Evolutionary conservation across 2,888 invertebrate genomes (phyloP).

Genomic region (Gryllus longicercus): DNA sequence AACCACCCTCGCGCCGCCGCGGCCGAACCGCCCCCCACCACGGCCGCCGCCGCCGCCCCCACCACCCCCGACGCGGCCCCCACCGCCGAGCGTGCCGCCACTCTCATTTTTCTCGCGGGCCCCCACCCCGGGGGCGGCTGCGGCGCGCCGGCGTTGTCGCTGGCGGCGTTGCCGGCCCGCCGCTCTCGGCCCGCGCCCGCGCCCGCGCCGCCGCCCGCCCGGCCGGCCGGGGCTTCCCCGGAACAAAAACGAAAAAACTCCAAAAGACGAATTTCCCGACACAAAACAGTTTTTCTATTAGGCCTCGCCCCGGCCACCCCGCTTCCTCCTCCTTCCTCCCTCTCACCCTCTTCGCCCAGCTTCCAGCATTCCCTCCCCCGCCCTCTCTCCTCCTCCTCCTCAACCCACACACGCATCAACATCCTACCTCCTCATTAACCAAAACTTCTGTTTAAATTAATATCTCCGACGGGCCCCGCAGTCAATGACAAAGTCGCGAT

Average conservation of each 20-base stretch:
- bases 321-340: neutral
- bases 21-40: neutral
- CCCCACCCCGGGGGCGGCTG: neutral
- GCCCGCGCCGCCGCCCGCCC: neutral
- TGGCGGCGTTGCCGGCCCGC: neutral
- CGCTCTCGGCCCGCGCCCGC: neutral
- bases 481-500: conserved; percentile 17
- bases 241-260: neutral
- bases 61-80: neutral
- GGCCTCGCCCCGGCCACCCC: neutral
- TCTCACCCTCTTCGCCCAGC: neutral
- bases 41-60: neutral
- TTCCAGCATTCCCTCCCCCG: neutral
- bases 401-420: neutral
- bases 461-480: neutral
- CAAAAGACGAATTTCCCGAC: neutral
- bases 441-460: conserved; percentile 17
- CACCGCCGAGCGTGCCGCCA: neutral
- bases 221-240: neutral
- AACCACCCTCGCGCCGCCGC: neutral
- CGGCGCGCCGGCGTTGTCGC: neutral
- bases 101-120: conserved; percentile 26
- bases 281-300: conserved; percentile 17
- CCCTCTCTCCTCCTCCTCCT: too few relatives aligned
- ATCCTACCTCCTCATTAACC: conserved; percentile 17